Evolutionary conservation across 92 coral and sea anemone species (phyloP).

Genomic region (Micromussa lordhowensis): DNA sequence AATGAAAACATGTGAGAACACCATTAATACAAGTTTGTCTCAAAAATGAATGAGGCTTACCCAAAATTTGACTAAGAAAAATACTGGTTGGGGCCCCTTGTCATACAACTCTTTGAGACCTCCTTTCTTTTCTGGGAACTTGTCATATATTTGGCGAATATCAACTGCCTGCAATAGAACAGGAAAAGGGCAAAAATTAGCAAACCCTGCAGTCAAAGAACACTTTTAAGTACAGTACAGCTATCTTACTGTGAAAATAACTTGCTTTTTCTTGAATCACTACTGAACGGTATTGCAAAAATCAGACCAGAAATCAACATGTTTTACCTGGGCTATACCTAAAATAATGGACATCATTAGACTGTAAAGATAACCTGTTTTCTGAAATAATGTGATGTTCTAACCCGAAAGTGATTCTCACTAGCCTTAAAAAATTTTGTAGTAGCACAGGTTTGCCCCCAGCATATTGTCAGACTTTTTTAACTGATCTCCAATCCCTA

Average conservation of each 20-base stretch:
- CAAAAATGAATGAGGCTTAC: conserved; percentile 47
- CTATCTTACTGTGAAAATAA: neutral
- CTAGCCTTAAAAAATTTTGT: no score
- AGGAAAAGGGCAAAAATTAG: neutral
- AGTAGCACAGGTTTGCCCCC: no score
- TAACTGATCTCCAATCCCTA: no score
- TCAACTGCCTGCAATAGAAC: conserved; percentile 86
- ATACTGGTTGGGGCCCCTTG: conserved; percentile 97
- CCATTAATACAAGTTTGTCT: neutral
- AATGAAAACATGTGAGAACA: neutral
- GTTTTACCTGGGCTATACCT: no score
- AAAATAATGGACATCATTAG: no score
- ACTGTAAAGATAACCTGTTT: no score
- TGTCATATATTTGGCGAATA: conserved; percentile 97
- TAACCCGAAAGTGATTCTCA: no score
- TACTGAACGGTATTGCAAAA: no score
- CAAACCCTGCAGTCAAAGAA: neutral
- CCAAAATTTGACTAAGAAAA: conserved; percentile 98
- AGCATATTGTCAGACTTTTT: no score
- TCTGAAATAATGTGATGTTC: no score
- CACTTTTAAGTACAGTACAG: neutral
- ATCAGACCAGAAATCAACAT: no score
- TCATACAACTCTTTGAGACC: conserved; percentile 96
- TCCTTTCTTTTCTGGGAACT: conserved; percentile 99
- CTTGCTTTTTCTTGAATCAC: no score